These are phyloP conservation scores for Plodia interpunctella DNA, from an alignment of 1,140 invertebrate genomes.

Conservation along the genomic window DNA sequence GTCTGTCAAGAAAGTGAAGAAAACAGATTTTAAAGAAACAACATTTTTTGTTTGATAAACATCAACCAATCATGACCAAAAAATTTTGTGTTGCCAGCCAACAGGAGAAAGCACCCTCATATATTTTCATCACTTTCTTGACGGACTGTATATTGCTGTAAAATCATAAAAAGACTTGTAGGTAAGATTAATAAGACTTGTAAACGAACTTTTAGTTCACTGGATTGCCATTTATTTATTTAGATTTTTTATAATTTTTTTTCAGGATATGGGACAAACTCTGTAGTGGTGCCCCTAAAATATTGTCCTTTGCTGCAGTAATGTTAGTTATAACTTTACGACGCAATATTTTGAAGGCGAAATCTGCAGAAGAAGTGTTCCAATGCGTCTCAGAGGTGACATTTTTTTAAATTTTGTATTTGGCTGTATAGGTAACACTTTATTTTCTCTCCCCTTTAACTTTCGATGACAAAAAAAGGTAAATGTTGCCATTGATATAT, in stretches of 20 bases:
- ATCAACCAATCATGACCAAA: no score
- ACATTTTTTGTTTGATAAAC: no score
- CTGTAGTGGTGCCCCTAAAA: conserved; percentile 88
- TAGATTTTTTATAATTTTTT: conserved; percentile 22
- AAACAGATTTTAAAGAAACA: no score
- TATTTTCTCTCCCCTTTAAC: background rate
- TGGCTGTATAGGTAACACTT: background rate
- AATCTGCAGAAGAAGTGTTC: conserved; percentile 78
- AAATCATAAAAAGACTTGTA: no score
- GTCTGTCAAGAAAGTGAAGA: no score
- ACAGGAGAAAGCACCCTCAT: no score
- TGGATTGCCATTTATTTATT: no score
- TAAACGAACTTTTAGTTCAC: no score
- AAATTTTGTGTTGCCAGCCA: no score
- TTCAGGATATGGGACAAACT: conserved; percentile 93
- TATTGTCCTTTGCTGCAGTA: conserved; percentile 87
- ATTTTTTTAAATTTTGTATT: background rate
- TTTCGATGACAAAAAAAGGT: background rate
- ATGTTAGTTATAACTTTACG: conserved; percentile 84
- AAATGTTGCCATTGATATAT: conserved; percentile 15
- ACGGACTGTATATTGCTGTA: no score
- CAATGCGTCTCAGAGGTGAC: conserved; percentile 82
- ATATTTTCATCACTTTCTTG: no score
- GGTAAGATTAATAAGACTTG: no score
- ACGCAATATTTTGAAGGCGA: conserved; percentile 80